Evolutionary conservation across 2,113 vertebrate genomes (phyloP), one percentile per base, ranked within the genome.

Genomic region (Leptobrachium ailaonicum): DNA sequence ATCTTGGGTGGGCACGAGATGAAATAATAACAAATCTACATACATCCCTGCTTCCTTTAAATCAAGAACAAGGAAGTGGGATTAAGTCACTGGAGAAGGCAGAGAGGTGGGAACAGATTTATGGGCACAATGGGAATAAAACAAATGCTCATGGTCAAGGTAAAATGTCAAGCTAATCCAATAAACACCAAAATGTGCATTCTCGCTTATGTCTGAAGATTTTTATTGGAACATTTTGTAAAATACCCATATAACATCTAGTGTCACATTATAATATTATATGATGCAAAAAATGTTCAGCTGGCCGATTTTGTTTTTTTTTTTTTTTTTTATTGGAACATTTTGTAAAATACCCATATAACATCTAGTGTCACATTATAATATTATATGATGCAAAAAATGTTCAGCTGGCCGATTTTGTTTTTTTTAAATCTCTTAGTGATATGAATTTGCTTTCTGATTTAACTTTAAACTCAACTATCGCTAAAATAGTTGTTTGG

Each of bases 1-100:
- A 20, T 72, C 70, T 40, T 72, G 70, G 70, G 70, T 72, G 70
- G 70, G 47, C 70, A 54, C 32, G n/a, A 20, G 70, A 72, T 72
- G 47, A 72, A 72, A 72, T 71, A 60, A 54, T 54, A 45, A 45
- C 13, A n/a, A 40, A 53, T 32, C 47, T 32, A 53, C 12, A 72
- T 54, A 72, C 9, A 40, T 32, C 70, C 47, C 8, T 10, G 20
- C 32, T 54, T 54, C 47, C 50, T 72, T 72, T 72, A 32, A 72
- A 72, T 72, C 70, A 72, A 72, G 70, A 12, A 40, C 32, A 20
- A 32, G 70, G 70, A 72, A 54, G 70, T 72, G 32, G 70, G 50
- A 72, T 72, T 72, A 72, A 72, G 45, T 72, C 70, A 56, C 47
- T 54, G 47, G 70, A 50, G 70, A 54, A 41, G 47, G 50, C 47